These are phyloP conservation scores for Elephantulus edwardii DNA, from an alignment of 2,113 vertebrate genomes.

Conservation along the genomic window DNA sequence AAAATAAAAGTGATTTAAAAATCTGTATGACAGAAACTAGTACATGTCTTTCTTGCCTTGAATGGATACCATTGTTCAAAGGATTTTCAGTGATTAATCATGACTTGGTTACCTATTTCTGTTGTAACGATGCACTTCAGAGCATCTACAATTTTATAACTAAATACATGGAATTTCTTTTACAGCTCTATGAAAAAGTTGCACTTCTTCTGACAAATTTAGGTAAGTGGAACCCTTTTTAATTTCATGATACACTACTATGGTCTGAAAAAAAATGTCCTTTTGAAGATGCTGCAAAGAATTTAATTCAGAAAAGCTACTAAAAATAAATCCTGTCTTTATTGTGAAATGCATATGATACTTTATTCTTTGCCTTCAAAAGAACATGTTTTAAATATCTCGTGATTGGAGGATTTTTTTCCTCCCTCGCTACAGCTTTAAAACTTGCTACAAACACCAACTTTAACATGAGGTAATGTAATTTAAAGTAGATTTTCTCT, in stretches of 20 bases:
- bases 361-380: neutral
- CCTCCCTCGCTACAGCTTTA: constrained; percentile 22
- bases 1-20: neutral
- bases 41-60: neutral
- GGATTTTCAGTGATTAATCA: neutral
- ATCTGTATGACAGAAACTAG: neutral
- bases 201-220: constrained; percentile 95
- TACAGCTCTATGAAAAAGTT: constrained; percentile 95
- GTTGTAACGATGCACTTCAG: constrained; percentile 1
- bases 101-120: neutral
- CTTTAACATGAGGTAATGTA: neutral
- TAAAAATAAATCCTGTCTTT: neutral
- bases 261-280: neutral
- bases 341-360: neutral
- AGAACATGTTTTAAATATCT: neutral
- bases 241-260: neutral
- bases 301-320: neutral
- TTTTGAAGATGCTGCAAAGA: neutral
- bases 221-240: constrained; percentile 86
- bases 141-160: neutral
- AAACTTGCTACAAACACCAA: constrained; percentile 1
- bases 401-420: constrained; percentile 1
- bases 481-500: constrained; percentile 25
- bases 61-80: neutral
- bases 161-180: constrained; percentile 75